Evolutionary conservation across 2,113 vertebrate species (phyloP), one percentile per base, ranked within the genome.

Genomic region (Hyla sarda): DNA sequence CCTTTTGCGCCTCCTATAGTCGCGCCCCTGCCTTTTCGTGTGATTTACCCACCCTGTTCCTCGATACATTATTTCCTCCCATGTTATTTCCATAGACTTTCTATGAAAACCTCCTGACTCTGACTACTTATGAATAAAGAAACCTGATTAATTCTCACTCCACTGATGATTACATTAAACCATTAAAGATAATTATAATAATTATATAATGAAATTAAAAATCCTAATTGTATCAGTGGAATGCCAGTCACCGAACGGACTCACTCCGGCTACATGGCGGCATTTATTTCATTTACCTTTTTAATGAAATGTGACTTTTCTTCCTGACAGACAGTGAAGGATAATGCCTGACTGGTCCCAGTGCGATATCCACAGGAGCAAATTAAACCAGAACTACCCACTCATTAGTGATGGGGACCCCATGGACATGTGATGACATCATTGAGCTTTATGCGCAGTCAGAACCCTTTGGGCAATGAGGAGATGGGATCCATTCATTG

Each of bases 231-330:
- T 75, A 48, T 30, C n/a, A 75, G 73, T 28, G n/a, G 45, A 8
- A 17, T 30, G 73, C 73, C 45, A 50, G 41, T 14, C 41, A 48
- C n/a, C 28, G 34, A 28, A 16, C 0, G 25, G 23, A 48, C 45
- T 74, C 41, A 25, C 37, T 25, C 34, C 41, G 21, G 72, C 71
- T 73, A 84, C 87, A 67, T 54, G 73, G 45, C 87, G 89, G 82
- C 45, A 81, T 90, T 89, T 87, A 69, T 83, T 89, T 89, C 78
- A 0, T 85, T 87, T 74, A 86, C 73, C 87, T 88, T 86, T n/a
- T 37, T 90, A 90, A 89, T 90, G 87, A 89, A 75, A 67, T 60
- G 79, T 86, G 81, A 80, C 85, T 85, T 67, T 89, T 90, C 69
- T 88, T 30, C 90, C 71, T 84, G 50, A 83, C 87, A 79, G 79